Percentiles rank a stretch among this genome's conserved stretches.
Conservation (phyloP, 2,113 vertebrate species). For the Rhombomys opimus region DNA sequence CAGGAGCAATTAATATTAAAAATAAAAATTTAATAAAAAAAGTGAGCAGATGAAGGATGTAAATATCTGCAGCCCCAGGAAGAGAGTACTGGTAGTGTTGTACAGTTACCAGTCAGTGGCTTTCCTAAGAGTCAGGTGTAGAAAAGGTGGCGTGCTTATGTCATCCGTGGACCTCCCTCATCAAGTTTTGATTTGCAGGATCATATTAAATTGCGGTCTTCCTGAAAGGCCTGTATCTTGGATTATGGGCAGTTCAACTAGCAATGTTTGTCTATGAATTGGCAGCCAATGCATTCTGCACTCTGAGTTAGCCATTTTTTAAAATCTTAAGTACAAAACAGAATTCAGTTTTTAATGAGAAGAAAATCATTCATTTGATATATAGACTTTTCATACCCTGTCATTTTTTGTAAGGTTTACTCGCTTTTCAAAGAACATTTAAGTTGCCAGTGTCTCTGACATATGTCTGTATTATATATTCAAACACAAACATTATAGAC, state of each 20-base stretch:
- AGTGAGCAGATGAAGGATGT: not conserved
- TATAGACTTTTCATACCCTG: not conserved
- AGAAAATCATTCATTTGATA: not conserved
- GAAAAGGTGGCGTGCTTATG: not conserved
- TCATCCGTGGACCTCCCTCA: not conserved
- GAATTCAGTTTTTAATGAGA: not conserved
- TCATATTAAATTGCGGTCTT: not conserved
- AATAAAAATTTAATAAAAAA: no score
- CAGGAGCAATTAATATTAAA: no score
- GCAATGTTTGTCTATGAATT: conserved; percentile 11
- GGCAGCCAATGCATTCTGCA: not conserved
- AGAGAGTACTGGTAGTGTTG: not conserved
- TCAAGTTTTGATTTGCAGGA: conserved; percentile 39
- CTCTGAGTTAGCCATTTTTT: conserved; percentile 43
- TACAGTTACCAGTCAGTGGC: not conserved
- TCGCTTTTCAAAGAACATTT: conserved; percentile 30
- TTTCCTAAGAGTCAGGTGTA: conserved; percentile 11
- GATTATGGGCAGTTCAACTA: conserved; percentile 23
- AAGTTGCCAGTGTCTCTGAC: conserved; percentile 33
- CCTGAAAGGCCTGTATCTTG: conserved; percentile 10
- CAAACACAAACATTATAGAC: not conserved
- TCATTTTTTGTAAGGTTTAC: conserved; percentile 25
- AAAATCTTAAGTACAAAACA: not conserved
- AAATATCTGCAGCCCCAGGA: conserved; percentile 26
- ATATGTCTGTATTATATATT: conserved; percentile 1